Percentiles rank a stretch among this genome's conserved stretches.
Evolutionary conservation across 2,888 invertebrate genomes (phyloP).

Genomic region (Melanchra persicariae): DNA sequence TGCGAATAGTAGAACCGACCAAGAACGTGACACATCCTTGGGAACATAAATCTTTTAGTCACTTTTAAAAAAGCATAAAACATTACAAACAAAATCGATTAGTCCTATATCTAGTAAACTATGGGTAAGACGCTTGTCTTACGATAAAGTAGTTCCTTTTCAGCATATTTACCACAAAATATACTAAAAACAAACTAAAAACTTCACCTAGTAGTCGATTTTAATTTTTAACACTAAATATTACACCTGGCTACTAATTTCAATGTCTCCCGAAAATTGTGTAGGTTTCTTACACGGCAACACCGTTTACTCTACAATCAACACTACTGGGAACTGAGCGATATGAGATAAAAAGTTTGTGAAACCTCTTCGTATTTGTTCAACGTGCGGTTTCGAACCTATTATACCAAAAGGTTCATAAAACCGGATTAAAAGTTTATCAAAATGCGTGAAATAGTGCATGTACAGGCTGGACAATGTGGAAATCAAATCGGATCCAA

Average conservation of each 20-base stretch:
- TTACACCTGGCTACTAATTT: constrained; percentile 47
- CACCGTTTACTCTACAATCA: constrained; percentile 54
- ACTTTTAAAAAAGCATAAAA: neutral
- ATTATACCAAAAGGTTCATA: constrained; percentile 35
- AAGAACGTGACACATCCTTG: too few species aligned
- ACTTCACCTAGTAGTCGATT: constrained; percentile 39
- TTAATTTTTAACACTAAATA: constrained; percentile 5
- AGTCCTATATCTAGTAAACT: neutral
- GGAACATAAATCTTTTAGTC: too few species aligned
- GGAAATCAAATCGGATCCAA: constrained; percentile 99
- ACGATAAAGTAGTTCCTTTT: neutral
- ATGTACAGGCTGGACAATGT: constrained; percentile 98
- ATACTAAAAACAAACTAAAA: constrained; percentile 1
- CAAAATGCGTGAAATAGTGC: constrained; percentile 98
- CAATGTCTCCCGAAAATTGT: constrained; percentile 28
- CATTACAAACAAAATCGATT: neutral
- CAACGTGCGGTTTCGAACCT: constrained; percentile 55
- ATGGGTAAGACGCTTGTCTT: neutral
- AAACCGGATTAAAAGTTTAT: constrained; percentile 24
- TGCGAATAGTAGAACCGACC: too few species aligned
- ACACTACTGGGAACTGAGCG: constrained; percentile 57
- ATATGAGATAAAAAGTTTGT: constrained; percentile 53
- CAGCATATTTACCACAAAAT: neutral
- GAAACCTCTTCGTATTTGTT: constrained; percentile 53
- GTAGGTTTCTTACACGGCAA: constrained; percentile 42